These are phyloP conservation scores for Gisinianus flammeolus DNA, from an alignment of 2,888 invertebrate species.

Conservation along the genomic window DNA sequence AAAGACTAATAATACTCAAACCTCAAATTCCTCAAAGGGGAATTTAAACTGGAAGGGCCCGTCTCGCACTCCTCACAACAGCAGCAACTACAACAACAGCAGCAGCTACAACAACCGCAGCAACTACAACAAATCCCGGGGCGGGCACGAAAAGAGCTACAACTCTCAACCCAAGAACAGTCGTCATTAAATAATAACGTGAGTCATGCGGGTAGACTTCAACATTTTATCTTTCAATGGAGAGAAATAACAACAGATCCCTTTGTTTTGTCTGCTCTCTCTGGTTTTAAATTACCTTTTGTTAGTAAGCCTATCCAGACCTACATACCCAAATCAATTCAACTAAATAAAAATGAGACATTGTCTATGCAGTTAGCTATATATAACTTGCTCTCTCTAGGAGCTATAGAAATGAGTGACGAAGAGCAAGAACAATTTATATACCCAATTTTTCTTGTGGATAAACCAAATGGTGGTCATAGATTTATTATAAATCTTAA, in stretches of 20 bases:
- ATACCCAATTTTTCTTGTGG: constrained; percentile 16
- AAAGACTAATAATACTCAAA: too few species aligned
- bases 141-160: background rate
- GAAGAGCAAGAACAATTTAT: constrained; percentile 10
- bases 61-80: too few species aligned
- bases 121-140: too few species aligned
- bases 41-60: too few species aligned
- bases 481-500: constrained; percentile 30
- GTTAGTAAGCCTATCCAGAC: background rate
- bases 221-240: background rate
- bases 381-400: background rate
- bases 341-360: background rate
- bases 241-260: background rate
- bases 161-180: background rate
- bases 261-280: background rate
- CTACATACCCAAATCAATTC: background rate
- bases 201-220: background rate
- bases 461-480: constrained; percentile 1
- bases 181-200: background rate
- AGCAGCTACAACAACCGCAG: too few species aligned
- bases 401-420: background rate
- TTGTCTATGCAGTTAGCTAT: background rate
- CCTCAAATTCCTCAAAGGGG: too few species aligned
- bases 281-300: background rate
- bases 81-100: too few species aligned